phyloP scores from a whole-genome alignment of 2,888 invertebrate genomes.

The Rhimphoctona megacephalus region DNA sequence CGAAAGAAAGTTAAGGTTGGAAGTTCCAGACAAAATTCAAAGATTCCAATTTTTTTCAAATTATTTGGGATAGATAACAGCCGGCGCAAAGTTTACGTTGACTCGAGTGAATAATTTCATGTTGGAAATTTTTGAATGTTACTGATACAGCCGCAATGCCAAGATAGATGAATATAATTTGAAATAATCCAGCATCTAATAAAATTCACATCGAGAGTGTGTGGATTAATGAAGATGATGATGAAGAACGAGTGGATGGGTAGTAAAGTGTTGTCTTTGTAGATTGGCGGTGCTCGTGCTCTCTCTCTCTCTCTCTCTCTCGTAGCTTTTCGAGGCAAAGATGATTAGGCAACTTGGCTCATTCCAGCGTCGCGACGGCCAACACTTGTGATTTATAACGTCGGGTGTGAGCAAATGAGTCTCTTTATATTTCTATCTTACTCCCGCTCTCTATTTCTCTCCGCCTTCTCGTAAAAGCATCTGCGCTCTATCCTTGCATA shows the following conservation, averaged over 20 bases:
- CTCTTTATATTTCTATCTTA: slow-evolving; percentile 32
- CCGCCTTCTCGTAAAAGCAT: slow-evolving; percentile 64
- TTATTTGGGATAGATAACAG: not conserved
- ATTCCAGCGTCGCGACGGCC: slow-evolving; percentile 63
- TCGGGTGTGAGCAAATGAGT: slow-evolving; percentile 67
- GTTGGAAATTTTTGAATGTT: not conserved
- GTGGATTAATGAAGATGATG: slow-evolving; percentile 53
- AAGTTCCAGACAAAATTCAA: not conserved
- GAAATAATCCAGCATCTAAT: slow-evolving; percentile 3
- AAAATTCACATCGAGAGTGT: slow-evolving; percentile 24
- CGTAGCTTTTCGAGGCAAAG: slow-evolving; percentile 53
- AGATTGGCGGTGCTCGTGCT: slow-evolving; percentile 3
- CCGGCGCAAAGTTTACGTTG: not conserved
- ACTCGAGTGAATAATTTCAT: not conserved
- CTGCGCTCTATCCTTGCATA: slow-evolving; percentile 67
- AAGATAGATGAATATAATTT: not conserved
- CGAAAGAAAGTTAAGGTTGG: not conserved
- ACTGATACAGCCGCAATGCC: not conserved
- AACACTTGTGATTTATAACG: slow-evolving; percentile 67
- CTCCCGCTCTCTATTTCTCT: slow-evolving; percentile 21
- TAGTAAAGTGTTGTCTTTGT: slow-evolving; percentile 45
- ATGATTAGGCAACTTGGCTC: slow-evolving; percentile 67
- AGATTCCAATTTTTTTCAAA: not conserved
- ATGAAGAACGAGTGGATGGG: slow-evolving; percentile 41
- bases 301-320: not conserved